Base-by-base conservation (phyloP, 1,140 invertebrate species). In the Camponotus vicinus region DNA sequence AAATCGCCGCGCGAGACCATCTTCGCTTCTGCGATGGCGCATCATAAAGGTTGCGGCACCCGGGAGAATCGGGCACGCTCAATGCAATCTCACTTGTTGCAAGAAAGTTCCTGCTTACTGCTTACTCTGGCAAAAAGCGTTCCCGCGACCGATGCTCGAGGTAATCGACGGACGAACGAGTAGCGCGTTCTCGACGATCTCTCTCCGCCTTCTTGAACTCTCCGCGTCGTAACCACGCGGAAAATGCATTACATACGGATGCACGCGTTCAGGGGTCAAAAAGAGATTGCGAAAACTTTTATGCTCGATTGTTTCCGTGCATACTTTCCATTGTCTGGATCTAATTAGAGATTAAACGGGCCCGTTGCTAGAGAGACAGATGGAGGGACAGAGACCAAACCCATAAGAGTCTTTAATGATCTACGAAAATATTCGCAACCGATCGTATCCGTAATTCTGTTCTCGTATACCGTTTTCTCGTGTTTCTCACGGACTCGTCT, bases 401-500 rank as follows among this genome's bases (percentile, higher is more conserved):
- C 78, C 78, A 42, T 11, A 18, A 42, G 15, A 69, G 57, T 18
- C 5, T 76, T 37, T 87, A 87, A 87, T 78, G 66, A 84, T 87
- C 66, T 63, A 85, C 79, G 79, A 89, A 90, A 87, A 90, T 64
- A 71, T 89, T 63, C 37, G 37, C 34, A 61, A 15, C 40, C 32
- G 71, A 86, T 88, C 45, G 64, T 89, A 86, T 89, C 61, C 55
- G 8, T 37, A 49, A 34, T 71, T 27, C 5, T 75, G 37, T 67
- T 61, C 52, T n/a, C 34, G 63, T 75, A 67, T 85, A 78, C 78
- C 78, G 85, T 87, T 90, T 90, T 61, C 77, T 77, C 83, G 66
- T 67, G 84, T 76, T 90, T 90, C 89, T 89, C 88, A 89, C 88
- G 85, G 70, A 34, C 49, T 57, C 69, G 86, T 57, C 67, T 71